These are phyloP conservation scores for Macquaria ambigua DNA, from an alignment of 2,113 vertebrate genomes.

Conservation along the genomic window DNA sequence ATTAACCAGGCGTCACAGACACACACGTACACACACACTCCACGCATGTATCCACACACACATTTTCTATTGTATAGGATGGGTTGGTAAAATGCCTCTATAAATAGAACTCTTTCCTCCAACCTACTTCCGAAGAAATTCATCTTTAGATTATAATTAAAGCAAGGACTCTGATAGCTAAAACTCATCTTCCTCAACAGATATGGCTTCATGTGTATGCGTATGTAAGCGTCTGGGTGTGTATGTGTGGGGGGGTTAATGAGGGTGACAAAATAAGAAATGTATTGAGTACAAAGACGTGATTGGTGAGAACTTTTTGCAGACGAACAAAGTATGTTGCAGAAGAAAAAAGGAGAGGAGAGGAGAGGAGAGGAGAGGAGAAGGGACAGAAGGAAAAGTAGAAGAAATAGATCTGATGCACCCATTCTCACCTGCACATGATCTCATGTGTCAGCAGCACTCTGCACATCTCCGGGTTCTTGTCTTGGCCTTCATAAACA, in stretches of 20 bases:
- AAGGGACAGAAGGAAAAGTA: neutral
- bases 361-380: neutral
- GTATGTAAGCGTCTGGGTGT: constrained; percentile 3
- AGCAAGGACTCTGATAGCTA: constrained; percentile 78
- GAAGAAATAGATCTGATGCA: neutral
- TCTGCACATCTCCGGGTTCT: constrained; percentile 99
- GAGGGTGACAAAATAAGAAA: constrained; percentile 65
- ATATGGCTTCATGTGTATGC: constrained; percentile 25
- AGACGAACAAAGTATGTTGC: constrained; percentile 39
- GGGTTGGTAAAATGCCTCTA: constrained; percentile 84
- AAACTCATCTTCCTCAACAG: constrained; percentile 77
- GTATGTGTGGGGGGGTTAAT: constrained; percentile 63
- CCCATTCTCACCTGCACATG: constrained; percentile 97
- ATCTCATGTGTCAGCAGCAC: constrained; percentile 99
- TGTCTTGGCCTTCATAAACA: constrained; percentile 99
- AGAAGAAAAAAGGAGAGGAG: neutral
- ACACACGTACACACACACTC: constrained; percentile 45
- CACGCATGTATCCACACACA: constrained; percentile 39
- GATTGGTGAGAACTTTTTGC: constrained; percentile 54
- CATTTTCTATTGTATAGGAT: constrained; percentile 66
- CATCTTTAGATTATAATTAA: constrained; percentile 90
- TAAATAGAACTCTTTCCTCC: constrained; percentile 86
- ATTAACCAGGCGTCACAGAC: constrained; percentile 83
- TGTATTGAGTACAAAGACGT: constrained; percentile 36
- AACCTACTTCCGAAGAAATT: constrained; percentile 88